Base-by-base conservation (phyloP, 2,888 invertebrate genomes). In the Vanessa cardui region DNA sequence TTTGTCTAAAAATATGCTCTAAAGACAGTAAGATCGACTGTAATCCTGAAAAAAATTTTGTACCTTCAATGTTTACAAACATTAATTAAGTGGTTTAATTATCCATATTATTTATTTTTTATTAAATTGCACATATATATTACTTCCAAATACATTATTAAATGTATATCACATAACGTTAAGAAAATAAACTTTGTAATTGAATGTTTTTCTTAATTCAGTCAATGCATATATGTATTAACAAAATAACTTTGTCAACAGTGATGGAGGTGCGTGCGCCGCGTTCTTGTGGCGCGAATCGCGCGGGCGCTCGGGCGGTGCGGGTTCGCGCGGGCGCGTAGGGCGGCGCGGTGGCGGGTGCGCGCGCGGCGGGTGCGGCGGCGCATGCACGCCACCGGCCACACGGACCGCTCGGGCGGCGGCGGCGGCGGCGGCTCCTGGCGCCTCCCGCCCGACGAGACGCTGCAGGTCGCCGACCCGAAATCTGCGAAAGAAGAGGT, bases 361-460 rank as follows among this genome's bases (percentile, higher is more conserved):
- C 94, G 94, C 94, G 93, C 91, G 90, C 88, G 92, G 92, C 90
- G 89, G 88, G 87, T 83, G 86, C 90, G 92, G 92, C 92, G 89
- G 94, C 95, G 94, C 94, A 97, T 97, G 97, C 97, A 97, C 95
- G 96, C 96, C 94, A 97, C 96, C 95, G 96, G 96, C 92, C 95
- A 95, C 94, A 94, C 96, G 90, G 97, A 97, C 94, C 96, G 96
- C 93, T 96, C 96, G 94, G 94, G 94, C 90, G 93, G 94, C 89
- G 93, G 94, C 88, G 93, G 92, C 89, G 93, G 92, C 88, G 93
- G 93, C 86, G 92, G 94, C 89, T 96, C 97, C 89, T 97, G 97
- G 97, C 96, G 97, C 92, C 94, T 97, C 91, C 97, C 97, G 92
- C 97, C 97, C 86, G 97, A 97, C 94, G 97, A 97, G 94, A 97